A percentile compares a stretch with the other conserved stretches of the same genome.
phyloP scores from a whole-genome alignment of 1,140 invertebrate species.

The Drosophila busckii region DNA sequence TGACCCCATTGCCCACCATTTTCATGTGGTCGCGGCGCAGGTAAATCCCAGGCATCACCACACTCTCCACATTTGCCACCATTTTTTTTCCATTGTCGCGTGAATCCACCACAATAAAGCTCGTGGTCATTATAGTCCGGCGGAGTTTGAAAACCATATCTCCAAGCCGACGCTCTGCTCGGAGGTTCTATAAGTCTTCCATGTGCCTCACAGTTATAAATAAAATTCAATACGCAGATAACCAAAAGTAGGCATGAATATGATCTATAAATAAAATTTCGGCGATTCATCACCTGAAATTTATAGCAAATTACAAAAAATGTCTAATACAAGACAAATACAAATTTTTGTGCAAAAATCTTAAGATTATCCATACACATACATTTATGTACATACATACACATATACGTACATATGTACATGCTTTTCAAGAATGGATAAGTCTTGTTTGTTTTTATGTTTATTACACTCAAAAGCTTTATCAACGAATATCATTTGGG shows the following conservation, averaged over 20 bases:
- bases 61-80: conserved; percentile 92
- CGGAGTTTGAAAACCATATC: conserved; percentile 86
- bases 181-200: conserved; percentile 92
- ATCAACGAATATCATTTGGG: no score
- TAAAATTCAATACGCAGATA: neutral
- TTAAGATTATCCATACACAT: conserved; percentile 4
- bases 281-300: conserved; percentile 10
- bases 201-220: conserved; percentile 80
- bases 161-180: conserved; percentile 86
- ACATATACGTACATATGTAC: neutral
- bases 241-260: neutral
- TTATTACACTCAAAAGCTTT: no score
- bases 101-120: conserved; percentile 92
- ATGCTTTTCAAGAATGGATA: no score
- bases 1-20: conserved; percentile 90
- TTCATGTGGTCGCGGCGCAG: conserved; percentile 88
- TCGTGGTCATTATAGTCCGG: conserved; percentile 94
- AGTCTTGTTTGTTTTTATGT: no score
- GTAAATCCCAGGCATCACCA: conserved; percentile 89
- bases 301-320: neutral
- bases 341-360: conserved; percentile 3
- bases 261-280: neutral
- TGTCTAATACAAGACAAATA: neutral
- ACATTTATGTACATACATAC: conserved; percentile 1
- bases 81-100: conserved; percentile 85